phyloP scores from a whole-genome alignment of 2,113 vertebrate species.

The Siphamia tubifer region DNA sequence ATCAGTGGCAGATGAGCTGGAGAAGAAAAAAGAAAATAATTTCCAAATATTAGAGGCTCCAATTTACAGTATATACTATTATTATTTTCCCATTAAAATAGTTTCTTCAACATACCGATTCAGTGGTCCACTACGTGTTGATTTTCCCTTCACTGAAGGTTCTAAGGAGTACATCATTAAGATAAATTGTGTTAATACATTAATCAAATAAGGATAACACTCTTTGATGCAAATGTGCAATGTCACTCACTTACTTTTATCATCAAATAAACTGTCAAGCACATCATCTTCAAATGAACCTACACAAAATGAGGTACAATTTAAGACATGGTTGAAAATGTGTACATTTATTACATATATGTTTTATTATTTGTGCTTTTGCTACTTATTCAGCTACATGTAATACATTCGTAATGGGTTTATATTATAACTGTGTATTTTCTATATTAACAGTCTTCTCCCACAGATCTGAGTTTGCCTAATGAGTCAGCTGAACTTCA shows the following conservation, averaged over 20 bases:
- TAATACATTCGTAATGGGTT: too few relatives aligned
- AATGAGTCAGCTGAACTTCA: too few relatives aligned
- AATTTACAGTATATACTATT: background rate
- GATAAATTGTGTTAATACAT: background rate
- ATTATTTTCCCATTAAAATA: too few relatives aligned
- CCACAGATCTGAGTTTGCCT: too few relatives aligned
- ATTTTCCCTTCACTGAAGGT: slow-evolving; percentile 45
- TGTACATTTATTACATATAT: background rate
- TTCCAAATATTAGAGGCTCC: background rate
- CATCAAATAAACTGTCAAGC: slow-evolving; percentile 79
- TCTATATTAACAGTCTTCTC: too few relatives aligned
- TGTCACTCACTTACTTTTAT: slow-evolving; percentile 70
- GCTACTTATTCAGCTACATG: too few relatives aligned
- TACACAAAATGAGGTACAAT: slow-evolving; percentile 28
- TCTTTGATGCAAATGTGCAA: background rate
- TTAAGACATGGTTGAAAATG: background rate
- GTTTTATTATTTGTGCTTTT: too few relatives aligned
- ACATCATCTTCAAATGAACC: slow-evolving; percentile 75
- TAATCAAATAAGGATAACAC: background rate
- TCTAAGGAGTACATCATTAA: slow-evolving; percentile 41
- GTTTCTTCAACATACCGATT: slow-evolving; percentile 13
- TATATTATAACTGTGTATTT: too few relatives aligned
- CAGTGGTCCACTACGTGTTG: background rate
- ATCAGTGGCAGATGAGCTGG: slow-evolving; percentile 76
- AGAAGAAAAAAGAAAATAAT: background rate